Conservation (phyloP, 2,797 vertebrate genomes). For the Tinamus major region DNA sequence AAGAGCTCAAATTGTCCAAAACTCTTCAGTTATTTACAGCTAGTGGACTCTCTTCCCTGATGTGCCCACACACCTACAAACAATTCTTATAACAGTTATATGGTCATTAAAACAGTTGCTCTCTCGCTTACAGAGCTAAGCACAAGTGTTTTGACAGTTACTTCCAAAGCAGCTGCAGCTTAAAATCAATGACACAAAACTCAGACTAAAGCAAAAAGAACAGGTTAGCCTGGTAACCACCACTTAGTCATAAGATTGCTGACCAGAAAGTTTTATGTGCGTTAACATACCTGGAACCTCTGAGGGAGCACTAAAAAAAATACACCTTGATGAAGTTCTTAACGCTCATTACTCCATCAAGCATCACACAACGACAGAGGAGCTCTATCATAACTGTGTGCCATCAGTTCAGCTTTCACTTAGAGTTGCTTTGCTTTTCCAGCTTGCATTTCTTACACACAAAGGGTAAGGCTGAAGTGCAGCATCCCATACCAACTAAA, state of each 20-base stretch:
- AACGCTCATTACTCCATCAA: neutral
- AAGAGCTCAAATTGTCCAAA: neutral
- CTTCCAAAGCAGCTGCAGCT: neutral
- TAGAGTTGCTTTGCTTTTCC: neutral
- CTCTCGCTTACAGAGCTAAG: neutral
- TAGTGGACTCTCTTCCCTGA: neutral
- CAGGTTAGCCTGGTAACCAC: neutral
- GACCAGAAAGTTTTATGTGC: neutral
- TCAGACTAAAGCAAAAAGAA: neutral
- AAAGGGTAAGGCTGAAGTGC: neutral
- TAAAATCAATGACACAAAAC: neutral
- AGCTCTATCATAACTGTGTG: neutral
- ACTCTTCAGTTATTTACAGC: neutral
- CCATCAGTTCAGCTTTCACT: neutral
- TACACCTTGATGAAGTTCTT: neutral
- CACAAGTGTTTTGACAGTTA: neutral
- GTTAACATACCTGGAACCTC: rapidly evolving
- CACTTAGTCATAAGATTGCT: neutral
- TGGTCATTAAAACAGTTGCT: neutral
- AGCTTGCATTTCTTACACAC: neutral
- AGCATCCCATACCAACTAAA: neutral
- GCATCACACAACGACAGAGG: neutral
- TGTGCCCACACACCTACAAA: neutral
- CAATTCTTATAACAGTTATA: neutral
- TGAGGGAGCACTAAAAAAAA: neutral